These are phyloP conservation scores for Halcyon badia DNA, from an alignment of 2,797 vertebrate genomes.

Conservation along the genomic window DNA sequence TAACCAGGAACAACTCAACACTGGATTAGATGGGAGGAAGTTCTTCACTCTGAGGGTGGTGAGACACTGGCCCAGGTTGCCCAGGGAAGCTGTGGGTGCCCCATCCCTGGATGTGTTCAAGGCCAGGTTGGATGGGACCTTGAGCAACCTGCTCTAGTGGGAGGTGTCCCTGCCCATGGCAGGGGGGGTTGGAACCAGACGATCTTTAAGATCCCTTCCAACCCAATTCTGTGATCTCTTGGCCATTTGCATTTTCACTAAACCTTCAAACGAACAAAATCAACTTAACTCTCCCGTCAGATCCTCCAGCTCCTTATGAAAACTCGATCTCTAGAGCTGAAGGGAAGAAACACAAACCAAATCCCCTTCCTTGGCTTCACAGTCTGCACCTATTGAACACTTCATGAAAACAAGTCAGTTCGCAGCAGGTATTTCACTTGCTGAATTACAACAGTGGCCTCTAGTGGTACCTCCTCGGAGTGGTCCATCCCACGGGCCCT, in stretches of 20 bases:
- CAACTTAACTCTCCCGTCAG: neutral
- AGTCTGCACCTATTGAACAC: neutral
- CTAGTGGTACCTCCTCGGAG: neutral
- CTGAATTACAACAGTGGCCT: slow-evolving; percentile 50
- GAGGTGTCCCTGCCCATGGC: neutral
- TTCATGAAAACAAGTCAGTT: neutral
- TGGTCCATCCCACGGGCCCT: fast-evolving
- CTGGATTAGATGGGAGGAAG: neutral
- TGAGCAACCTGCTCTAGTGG: neutral
- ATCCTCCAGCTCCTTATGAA: neutral
- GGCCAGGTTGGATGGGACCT: neutral
- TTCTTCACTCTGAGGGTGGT: neutral
- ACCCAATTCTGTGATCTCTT: neutral
- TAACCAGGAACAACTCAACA: neutral
- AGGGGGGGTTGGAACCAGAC: neutral
- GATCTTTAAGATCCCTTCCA: neutral
- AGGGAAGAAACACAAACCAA: neutral
- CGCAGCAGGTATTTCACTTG: neutral
- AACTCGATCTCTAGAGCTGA: neutral
- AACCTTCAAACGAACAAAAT: neutral
- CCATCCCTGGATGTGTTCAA: neutral
- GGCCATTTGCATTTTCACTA: neutral
- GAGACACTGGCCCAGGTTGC: neutral
- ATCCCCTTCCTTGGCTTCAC: neutral
- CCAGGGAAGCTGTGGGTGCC: neutral